Evolutionary conservation across 2,113 vertebrate species (phyloP).

Genomic region (Corythornis vintsioides): DNA sequence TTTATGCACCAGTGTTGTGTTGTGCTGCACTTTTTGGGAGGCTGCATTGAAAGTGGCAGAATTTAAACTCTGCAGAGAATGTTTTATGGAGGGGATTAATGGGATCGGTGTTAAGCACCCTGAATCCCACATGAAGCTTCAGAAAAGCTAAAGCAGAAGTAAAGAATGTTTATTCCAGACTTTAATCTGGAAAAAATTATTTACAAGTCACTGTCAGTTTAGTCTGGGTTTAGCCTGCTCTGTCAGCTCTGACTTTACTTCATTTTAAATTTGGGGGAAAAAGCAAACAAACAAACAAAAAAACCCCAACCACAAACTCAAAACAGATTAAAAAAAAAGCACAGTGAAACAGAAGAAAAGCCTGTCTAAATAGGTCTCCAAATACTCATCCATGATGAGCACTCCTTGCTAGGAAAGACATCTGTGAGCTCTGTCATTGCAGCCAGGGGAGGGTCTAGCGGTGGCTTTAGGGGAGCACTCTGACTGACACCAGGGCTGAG

Average conservation of each 20-base stretch:
- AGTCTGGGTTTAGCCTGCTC: not conserved
- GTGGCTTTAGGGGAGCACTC: not conserved
- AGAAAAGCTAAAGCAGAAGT: not conserved
- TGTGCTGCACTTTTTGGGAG: not conserved
- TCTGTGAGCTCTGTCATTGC: not conserved
- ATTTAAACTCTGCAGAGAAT: not conserved
- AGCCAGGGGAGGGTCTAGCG: not conserved
- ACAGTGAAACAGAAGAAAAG: not conserved
- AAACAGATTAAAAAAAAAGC: not conserved
- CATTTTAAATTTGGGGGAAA: not conserved
- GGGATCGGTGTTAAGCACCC: not conserved
- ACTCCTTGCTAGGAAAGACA: not conserved
- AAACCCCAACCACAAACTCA: not conserved
- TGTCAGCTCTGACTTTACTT: not conserved
- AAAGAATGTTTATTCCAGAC: not conserved
- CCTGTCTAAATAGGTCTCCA: not conserved
- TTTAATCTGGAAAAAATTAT: not conserved
- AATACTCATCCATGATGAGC: not conserved
- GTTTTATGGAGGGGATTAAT: not conserved
- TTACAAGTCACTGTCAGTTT: not conserved
- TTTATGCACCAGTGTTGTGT: not conserved
- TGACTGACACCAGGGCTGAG: rapidly evolving
- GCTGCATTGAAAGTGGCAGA: not conserved
- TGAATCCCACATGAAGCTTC: not conserved
- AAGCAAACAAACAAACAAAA: not conserved